Conservation (phyloP, 2,113 vertebrate genomes). For the Synodontis membranacea region DNA sequence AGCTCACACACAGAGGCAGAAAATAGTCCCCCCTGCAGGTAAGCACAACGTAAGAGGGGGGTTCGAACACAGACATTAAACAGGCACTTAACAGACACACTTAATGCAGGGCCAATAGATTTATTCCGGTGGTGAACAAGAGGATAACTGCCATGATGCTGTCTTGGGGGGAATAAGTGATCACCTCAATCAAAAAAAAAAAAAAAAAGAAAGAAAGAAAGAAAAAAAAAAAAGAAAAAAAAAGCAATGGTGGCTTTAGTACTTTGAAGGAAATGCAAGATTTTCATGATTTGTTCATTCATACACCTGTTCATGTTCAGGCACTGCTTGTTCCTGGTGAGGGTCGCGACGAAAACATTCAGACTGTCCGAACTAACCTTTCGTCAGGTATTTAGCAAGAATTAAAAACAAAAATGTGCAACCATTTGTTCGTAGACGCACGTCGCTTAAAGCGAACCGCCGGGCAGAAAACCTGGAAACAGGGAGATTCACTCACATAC, state of each 20-base stretch:
- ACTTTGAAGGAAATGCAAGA: not conserved
- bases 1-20: slow-evolving; percentile 51
- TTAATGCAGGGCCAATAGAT: not conserved
- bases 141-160: not conserved
- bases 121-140: not conserved
- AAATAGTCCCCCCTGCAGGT: slow-evolving; percentile 25
- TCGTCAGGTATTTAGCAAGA: no score
- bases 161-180: slow-evolving; percentile 1
- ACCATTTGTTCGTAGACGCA: no score
- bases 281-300: not conserved
- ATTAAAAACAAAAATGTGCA: no score
- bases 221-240: no score
- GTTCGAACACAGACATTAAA: slow-evolving; percentile 23
- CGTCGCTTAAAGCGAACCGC: no score
- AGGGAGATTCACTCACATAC: no score
- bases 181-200: not conserved
- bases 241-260: not conserved
- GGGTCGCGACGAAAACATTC: no score
- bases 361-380: no score
- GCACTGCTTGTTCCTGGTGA: not conserved
- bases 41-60: not conserved
- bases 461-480: no score
- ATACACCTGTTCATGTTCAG: not conserved
- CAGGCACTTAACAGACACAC: not conserved
- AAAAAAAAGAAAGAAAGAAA: no score